Evolutionary conservation across 2,113 vertebrate genomes (phyloP), one percentile per base, ranked within the genome.

Genomic region (Tachysurus vachellii): DNA sequence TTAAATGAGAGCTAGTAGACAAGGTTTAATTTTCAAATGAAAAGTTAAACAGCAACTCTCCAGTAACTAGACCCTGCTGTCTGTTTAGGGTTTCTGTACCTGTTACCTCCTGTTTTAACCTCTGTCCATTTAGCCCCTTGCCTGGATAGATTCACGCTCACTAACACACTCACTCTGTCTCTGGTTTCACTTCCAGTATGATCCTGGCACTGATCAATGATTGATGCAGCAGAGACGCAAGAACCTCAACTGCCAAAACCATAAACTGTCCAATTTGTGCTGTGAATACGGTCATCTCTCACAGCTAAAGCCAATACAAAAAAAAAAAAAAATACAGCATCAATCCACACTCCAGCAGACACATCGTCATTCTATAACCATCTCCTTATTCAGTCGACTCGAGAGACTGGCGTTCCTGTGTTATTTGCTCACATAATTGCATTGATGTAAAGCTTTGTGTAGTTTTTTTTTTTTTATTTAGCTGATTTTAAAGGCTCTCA

Each of bases 151-250:
- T 62, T 61, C 80, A 66, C 76, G 26, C 70, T 87, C 57, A 83
- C 80, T 80, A 80, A 80, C 54, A 12, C 53, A 12, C 83, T 28
- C 5, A 21, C 66, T 64, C 36, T 80, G 19, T 89, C 61, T 84
- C 81, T 86, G 44, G 9, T 88, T 85, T 83, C 93, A 91, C 90
- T 90, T 92, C 16, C 96, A 99, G 98, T 95, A 99, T 99, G 98
- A 99, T 99, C 92, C 94, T 99, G 94, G 97, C 98, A 91, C 94
- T 99, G 93, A 99, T 99, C 93, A 99, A 99, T 80, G 98, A 99
- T 93, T 99, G 97, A 99, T 79, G 66, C 0, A 2, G 50, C n/a
- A 23, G 19, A 26, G 21, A 59, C n/a, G 71, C 61, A 71, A 71
- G 36, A 62, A 85, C 85, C 83, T 83, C 73, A 66, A 83, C 89